These are phyloP conservation scores for Aphrophora alni DNA, from an alignment of 2,888 invertebrate genomes.

Conservation along the genomic window DNA sequence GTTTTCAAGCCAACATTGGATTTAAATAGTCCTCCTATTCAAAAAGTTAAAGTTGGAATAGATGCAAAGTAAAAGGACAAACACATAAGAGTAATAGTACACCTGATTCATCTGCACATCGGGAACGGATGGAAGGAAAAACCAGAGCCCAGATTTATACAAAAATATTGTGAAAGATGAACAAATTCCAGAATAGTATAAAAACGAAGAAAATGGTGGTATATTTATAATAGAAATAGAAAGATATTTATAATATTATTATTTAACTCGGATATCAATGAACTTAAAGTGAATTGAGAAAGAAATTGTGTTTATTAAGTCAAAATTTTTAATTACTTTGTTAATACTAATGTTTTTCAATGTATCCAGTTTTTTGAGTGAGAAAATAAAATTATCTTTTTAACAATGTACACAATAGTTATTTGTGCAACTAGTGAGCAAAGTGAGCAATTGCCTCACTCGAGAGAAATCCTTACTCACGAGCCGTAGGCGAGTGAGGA, in stretches of 20 bases:
- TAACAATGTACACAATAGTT: not conserved
- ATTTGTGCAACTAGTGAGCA: too few species aligned
- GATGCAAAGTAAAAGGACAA: not conserved
- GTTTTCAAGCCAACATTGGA: not conserved
- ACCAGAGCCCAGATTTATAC: not conserved
- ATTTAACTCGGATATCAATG: not conserved
- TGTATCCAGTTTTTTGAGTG: not conserved
- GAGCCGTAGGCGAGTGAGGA: too few species aligned
- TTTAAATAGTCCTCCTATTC: not conserved
- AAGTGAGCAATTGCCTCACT: too few species aligned
- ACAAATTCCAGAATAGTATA: not conserved
- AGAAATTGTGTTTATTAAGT: not conserved
- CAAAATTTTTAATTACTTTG: not conserved
- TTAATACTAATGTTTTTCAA: not conserved
- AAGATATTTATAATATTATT: not conserved
- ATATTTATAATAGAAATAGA: too few species aligned
- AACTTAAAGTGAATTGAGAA: not conserved
- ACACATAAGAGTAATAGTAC: not conserved
- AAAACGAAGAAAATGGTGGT: not conserved
- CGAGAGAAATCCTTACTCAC: too few species aligned
- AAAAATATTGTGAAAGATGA: not conserved
- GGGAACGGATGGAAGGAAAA: not conserved
- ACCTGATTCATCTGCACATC: slow-evolving; percentile 6
- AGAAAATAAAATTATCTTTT: not conserved
- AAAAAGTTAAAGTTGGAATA: slow-evolving; percentile 13